phyloP scores from a whole-genome alignment of 2,113 vertebrate species.

The Channa argus region DNA sequence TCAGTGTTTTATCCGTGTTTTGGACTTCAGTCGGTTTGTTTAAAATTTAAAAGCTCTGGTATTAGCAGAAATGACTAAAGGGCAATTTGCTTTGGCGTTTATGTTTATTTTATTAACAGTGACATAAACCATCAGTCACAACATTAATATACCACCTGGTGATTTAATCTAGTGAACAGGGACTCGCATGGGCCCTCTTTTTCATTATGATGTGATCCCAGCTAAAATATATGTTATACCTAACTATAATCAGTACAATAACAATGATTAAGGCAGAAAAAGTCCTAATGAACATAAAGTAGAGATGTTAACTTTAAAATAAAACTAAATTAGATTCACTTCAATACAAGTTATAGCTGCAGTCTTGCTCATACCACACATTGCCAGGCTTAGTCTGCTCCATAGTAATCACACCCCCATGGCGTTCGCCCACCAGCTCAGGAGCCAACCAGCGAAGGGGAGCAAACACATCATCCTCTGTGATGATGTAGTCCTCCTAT shows the following conservation, averaged over 20 bases:
- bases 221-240: neutral
- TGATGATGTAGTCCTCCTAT: slow-evolving; percentile 97
- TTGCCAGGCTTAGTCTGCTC: slow-evolving; percentile 95
- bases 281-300: no score
- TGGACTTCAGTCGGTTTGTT: slow-evolving; percentile 22
- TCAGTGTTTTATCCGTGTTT: slow-evolving; percentile 12
- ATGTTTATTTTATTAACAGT: neutral
- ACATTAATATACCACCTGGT: no score
- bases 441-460: slow-evolving; percentile 96
- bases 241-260: neutral
- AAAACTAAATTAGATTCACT: neutral
- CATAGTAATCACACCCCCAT: slow-evolving; percentile 91
- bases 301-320: neutral
- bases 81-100: no score
- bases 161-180: no score
- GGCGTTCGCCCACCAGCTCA: slow-evolving; percentile 93
- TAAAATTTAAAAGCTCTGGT: slow-evolving; percentile 3
- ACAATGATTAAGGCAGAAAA: no score
- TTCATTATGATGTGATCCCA: neutral
- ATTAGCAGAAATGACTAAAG: neutral
- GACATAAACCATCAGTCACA: neutral
- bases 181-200: neutral
- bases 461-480: slow-evolving; percentile 90
- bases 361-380: slow-evolving; percentile 89
- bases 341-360: neutral